A percentile compares a stretch with the other conserved stretches of the same genome.
Conservation (phyloP, 2,888 invertebrate species). For the Acrocyrtus sp. region DNA sequence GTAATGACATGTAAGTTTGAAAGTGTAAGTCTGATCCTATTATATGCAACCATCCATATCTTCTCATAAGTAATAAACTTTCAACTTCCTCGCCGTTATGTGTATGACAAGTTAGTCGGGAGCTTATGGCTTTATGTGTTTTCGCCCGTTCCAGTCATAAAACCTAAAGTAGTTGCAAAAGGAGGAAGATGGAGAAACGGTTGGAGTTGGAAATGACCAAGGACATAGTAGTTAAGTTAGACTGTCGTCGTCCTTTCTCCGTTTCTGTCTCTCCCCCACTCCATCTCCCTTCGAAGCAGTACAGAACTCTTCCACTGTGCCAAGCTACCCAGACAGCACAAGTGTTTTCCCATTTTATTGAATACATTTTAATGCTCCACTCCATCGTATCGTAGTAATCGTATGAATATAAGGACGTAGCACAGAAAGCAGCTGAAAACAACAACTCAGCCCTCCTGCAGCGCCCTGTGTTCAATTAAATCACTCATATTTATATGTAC, state of each 20-base stretch:
- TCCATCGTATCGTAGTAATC: too few species aligned
- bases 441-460: background rate
- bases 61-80: conserved; percentile 9
- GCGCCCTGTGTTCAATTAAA: background rate
- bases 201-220: conserved; percentile 47
- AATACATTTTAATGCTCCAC: too few species aligned
- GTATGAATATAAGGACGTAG: too few species aligned
- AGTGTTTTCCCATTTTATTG: too few species aligned
- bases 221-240: conserved; percentile 16
- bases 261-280: too few species aligned
- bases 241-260: too few species aligned
- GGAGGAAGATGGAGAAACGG: conserved; percentile 40
- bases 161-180: conserved; percentile 43
- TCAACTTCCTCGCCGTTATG: conserved; percentile 10
- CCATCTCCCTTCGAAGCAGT: background rate
- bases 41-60: background rate
- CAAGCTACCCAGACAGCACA: too few species aligned
- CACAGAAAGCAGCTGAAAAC: background rate
- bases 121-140: conserved; percentile 12
- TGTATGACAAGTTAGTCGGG: conserved; percentile 15
- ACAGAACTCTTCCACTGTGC: too few species aligned
- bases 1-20: background rate
- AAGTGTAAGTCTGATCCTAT: too few species aligned
- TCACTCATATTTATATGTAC: background rate
- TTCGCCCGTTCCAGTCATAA: conserved; percentile 38